phyloP scores from a whole-genome alignment of 2,888 invertebrate genomes.

The Metellina segmentata region DNA sequence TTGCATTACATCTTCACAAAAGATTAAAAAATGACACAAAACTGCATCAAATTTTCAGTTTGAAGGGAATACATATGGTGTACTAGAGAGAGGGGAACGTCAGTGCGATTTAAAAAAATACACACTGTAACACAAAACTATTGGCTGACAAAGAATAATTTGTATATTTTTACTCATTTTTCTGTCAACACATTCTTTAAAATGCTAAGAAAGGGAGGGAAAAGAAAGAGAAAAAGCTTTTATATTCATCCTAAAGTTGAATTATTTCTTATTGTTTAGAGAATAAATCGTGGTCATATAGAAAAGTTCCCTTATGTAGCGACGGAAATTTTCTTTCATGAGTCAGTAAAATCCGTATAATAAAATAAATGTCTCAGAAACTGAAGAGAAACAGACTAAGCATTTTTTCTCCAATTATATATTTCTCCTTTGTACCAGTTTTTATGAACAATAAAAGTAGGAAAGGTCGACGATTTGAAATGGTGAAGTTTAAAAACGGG shows the following conservation, averaged over 20 bases:
- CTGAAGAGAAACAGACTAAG: background rate
- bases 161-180: constrained; percentile 13
- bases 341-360: background rate
- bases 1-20: constrained; percentile 27
- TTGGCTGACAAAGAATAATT: constrained; percentile 22
- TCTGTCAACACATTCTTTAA: constrained; percentile 14
- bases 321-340: constrained; percentile 21
- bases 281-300: background rate
- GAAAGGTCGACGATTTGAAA: constrained; percentile 1
- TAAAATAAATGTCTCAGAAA: constrained; percentile 26
- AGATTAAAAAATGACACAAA: constrained; percentile 32
- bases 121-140: constrained; percentile 16
- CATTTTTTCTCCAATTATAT: constrained; percentile 13
- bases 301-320: background rate
- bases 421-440: background rate
- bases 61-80: constrained; percentile 27
- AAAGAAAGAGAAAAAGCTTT: background rate
- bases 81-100: background rate
- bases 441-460: constrained; percentile 34
- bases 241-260: too few species aligned
- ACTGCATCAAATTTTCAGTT: constrained; percentile 18
- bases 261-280: too few species aligned
- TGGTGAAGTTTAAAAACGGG: constrained; percentile 24
- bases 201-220: background rate
- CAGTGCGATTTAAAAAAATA: constrained; percentile 26